Evolutionary conservation across 2,113 vertebrate species (phyloP), one percentile per base, ranked within the genome.

Genomic region (Trogon melanurus): DNA sequence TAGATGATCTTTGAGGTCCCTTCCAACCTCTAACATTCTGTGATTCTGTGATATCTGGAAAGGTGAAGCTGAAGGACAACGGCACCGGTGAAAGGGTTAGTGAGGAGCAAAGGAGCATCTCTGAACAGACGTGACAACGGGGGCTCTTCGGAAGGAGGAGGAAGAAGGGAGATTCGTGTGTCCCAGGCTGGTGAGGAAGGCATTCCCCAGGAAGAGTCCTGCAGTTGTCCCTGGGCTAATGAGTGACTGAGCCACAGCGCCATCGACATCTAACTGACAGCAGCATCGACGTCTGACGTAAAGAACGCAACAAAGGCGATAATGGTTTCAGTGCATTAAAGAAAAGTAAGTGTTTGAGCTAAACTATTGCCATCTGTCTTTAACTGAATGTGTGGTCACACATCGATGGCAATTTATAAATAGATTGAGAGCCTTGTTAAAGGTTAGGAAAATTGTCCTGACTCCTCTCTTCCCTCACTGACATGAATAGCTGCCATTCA

Each of bases 401-500:
- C 76, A 54, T 48, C 3, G 30, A 74, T 71, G 91, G 88, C 3
- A 16, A 85, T 78, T 89, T 88, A 88, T 64, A 96, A 95, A 97
- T 81, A 84, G 91, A 91, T 48, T 34, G 57, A 81, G 75, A 86
- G 79, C 75, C 72, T 88, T 90, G 80, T 83, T 95, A 96, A 91
- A 96, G 95, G 95, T 94, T 57, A 93, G 93, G 21, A 67, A 95
- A 95, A 93, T 74, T 85, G 81, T 94, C 83, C 79, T 76, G 88
- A 90, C 95, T 96, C 85, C 91, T 90, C 79, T 76, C 88, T 67
- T 48, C 74, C 82, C 89, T 83, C 79, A 30, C 13, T 38, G 89
- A 66, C 73, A 75, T 95, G 88, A 97, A 95, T 95, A 91, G 94
- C 76, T 81, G 89, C 92, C 93, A 84, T 95, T 96, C 93, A 94